Base-by-base conservation (phyloP, 2,113 vertebrate genomes). In the Nothobranchius furzeri region DNA sequence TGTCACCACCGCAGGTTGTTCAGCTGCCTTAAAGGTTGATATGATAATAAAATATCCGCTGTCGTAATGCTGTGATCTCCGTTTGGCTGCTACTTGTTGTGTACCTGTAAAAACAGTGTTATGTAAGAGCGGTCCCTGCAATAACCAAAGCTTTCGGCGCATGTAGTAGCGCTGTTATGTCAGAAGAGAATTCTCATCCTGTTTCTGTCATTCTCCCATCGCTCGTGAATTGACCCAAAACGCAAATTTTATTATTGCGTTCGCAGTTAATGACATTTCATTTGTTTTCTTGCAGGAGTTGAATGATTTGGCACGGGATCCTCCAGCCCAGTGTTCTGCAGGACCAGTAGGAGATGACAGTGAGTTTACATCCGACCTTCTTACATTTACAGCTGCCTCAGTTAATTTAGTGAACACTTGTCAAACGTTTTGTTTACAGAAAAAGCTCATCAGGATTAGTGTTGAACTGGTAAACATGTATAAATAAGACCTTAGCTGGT, bases 321-420 rank as follows among this genome's bases (percentile, higher is more conserved):
- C 97, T 75, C 96, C 97, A 87, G 97, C 97, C 85, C 97, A 98
- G 91, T 99, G 96, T 95, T 98, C 96, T 81, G 97, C 96, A 89
- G 96, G 96, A 90, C 97, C 96, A 76, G 96, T 98, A 89, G 97
- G 96, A 83, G 96, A 99, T 93, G 97, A 99, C 87, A 95, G 94
- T 92, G 82, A 91, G 93, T 91, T 54, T n/a, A 45, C 52, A 12
- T n/a, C 35, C 57, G 25, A 48, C 48, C 30, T 6, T 5, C n/a
- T 5, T 8, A 40, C 37, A 40, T 40, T 40, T 40, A 7, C 14
- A 51, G 36, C 11, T 3, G 11, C 7, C 2, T 46, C 20, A 13
- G 20, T 6, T 3, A 46, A 9, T 58, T 20, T 6, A 25, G 43
- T n/a, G 4, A 7, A 24, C 12, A 51, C n/a, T 11, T 51, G 8